Evolutionary conservation across 2,888 invertebrate species (phyloP).

Genomic region (Drosophila macrospina): DNA sequence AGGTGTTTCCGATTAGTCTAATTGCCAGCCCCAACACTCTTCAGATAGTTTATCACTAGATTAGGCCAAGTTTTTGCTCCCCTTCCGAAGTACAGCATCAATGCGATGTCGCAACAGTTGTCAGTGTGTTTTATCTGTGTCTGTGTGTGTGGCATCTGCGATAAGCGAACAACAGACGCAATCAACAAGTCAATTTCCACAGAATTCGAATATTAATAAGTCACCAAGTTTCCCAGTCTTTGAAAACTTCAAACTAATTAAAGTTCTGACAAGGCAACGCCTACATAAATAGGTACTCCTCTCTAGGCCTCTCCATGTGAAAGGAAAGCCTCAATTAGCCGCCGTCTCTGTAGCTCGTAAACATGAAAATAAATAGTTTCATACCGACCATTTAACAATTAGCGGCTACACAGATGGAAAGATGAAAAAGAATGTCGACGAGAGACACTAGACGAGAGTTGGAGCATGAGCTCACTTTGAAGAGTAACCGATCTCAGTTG

Average conservation of each 20-base stretch:
- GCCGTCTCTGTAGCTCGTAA: conserved; percentile 40
- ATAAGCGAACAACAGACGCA: conserved; percentile 49
- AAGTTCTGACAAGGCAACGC: conserved; percentile 50
- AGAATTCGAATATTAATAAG: conserved; percentile 39
- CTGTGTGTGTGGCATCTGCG: conserved; percentile 55
- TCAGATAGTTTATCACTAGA: conserved; percentile 19
- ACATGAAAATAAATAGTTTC: conserved; percentile 52
- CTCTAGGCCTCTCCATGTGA: conserved; percentile 38
- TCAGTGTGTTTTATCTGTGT: conserved; percentile 15
- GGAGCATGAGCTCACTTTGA: conserved; percentile 23
- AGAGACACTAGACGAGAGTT: conserved; percentile 5
- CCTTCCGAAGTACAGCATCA: neutral
- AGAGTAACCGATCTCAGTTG: conserved; percentile 17
- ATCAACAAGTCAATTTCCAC: conserved; percentile 46
- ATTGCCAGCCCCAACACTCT: conserved; percentile 24
- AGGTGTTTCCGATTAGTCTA: conserved; percentile 58
- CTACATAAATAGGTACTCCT: conserved; percentile 32
- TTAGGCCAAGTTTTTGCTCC: conserved; percentile 2
- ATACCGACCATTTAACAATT: conserved; percentile 69
- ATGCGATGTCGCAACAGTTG: neutral
- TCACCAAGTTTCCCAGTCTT: conserved; percentile 10
- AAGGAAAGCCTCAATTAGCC: conserved; percentile 63
- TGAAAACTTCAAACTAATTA: conserved; percentile 52
- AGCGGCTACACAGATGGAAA: conserved; percentile 58
- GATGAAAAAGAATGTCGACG: conserved; percentile 62